A percentile compares a stretch with the other conserved stretches of the same genome.
phyloP scores from a whole-genome alignment of 92 coral and sea anemone genomes.

The Phenganax subtilis region DNA sequence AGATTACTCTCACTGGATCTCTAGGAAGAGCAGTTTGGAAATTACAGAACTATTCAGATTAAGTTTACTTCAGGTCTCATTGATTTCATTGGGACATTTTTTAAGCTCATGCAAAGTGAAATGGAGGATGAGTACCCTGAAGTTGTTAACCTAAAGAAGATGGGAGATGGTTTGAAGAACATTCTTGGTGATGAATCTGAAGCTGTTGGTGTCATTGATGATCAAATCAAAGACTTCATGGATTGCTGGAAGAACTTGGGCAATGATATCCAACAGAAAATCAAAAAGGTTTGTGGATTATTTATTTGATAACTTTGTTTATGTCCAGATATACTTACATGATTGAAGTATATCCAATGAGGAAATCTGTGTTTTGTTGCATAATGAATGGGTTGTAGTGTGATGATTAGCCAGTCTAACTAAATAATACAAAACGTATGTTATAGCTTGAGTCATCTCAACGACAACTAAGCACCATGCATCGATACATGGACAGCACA shows the following conservation, averaged over 20 bases:
- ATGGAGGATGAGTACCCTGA: constrained; percentile 24
- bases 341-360: no score
- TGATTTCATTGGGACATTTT: neutral
- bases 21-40: neutral
- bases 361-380: no score
- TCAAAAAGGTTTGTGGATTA: constrained; percentile 19
- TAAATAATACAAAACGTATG: no score
- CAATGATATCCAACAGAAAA: constrained; percentile 2
- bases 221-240: constrained; percentile 24
- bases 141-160: constrained; percentile 24
- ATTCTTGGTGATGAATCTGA: constrained; percentile 30
- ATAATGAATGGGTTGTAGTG: no score
- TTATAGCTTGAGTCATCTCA: constrained; percentile 30
- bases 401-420: no score
- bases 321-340: no score
- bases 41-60: neutral
- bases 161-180: constrained; percentile 4
- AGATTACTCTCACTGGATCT: neutral
- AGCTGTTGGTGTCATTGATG: constrained; percentile 5
- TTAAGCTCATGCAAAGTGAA: constrained; percentile 10
- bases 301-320: no score
- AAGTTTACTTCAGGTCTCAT: neutral
- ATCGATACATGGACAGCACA: constrained; percentile 28
- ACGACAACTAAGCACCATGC: constrained; percentile 35
- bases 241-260: constrained; percentile 17